Conservation (phyloP, 1,140 invertebrate species). For the Eufriesea mexicana region DNA sequence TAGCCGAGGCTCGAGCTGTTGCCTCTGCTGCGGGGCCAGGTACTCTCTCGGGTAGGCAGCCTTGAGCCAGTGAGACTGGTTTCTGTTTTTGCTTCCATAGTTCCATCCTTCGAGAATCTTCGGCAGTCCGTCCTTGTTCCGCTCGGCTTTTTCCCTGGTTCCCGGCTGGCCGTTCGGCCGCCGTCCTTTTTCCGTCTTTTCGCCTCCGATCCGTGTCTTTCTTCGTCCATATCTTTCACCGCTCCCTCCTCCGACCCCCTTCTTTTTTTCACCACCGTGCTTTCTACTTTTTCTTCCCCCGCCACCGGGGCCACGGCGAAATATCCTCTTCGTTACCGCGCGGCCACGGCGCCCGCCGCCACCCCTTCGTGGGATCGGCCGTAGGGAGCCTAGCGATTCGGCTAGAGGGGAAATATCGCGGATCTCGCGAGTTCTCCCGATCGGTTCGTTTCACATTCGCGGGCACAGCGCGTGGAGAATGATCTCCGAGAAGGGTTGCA, state of each 20-base stretch:
- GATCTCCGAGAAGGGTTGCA: not conserved
- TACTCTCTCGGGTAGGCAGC: conserved; percentile 70
- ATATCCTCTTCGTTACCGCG: not conserved
- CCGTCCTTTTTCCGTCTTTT: conserved; percentile 45
- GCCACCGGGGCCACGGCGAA: not conserved
- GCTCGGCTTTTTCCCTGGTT: conserved; percentile 59
- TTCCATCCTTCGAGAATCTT: conserved; percentile 80
- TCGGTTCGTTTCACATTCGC: too few species aligned
- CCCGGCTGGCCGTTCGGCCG: conserved; percentile 4
- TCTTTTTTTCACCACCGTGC: conserved; percentile 24
- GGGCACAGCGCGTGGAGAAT: not conserved
- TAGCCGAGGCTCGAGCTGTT: conserved; percentile 55
- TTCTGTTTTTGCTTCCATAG: conserved; percentile 83
- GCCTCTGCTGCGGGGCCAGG: conserved; percentile 44
- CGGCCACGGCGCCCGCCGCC: not conserved
- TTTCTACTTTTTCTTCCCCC: conserved; percentile 63
- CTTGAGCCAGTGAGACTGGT: conserved; percentile 83
- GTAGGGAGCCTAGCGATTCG: not conserved
- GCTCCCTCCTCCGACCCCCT: conserved; percentile 53
- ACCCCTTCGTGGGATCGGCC: not conserved
- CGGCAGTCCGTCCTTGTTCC: conserved; percentile 78
- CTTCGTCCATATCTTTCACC: conserved; percentile 65
- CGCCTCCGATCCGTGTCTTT: conserved; percentile 51
- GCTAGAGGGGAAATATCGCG: not conserved
- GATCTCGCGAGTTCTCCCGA: not conserved